These are phyloP conservation scores for Lemur catta DNA, from an alignment of 2,797 vertebrate species.

Conservation along the genomic window DNA sequence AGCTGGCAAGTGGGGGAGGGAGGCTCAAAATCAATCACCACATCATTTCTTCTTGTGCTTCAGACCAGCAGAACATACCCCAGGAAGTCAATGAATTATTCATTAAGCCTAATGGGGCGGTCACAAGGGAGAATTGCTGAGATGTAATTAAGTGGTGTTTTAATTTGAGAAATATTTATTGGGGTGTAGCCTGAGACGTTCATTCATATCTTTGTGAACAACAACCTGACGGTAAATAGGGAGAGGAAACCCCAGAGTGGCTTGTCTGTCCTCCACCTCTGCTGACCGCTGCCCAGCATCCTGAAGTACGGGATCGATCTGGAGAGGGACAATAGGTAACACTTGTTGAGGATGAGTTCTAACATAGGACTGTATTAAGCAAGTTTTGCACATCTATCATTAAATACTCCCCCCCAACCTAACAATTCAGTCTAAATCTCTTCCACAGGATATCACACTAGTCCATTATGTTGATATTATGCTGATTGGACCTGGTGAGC, in stretches of 20 bases:
- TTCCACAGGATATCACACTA: neutral
- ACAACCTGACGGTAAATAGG: neutral
- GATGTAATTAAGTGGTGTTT: slow-evolving; percentile 58
- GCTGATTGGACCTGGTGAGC: neutral
- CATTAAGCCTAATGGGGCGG: slow-evolving; percentile 27
- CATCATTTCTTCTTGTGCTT: slow-evolving; percentile 23
- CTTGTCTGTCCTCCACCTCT: neutral
- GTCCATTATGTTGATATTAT: neutral
- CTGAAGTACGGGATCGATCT: neutral
- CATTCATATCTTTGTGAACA: slow-evolving; percentile 47
- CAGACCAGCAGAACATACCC: neutral
- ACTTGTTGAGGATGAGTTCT: neutral
- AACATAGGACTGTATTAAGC: neutral
- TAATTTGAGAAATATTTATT: slow-evolving; percentile 72
- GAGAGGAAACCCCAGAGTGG: neutral
- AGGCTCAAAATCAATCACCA: neutral
- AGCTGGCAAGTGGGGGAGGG: neutral
- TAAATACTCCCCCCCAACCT: neutral
- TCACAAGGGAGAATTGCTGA: slow-evolving; percentile 62
- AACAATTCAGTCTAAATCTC: neutral
- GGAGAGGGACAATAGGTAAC: neutral
- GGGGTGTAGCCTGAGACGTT: neutral
- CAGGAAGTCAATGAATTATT: slow-evolving; percentile 61
- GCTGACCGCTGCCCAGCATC: neutral
- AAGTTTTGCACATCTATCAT: neutral